phyloP scores from a whole-genome alignment of 1,140 invertebrate species.

The Chymomyza costata region DNA sequence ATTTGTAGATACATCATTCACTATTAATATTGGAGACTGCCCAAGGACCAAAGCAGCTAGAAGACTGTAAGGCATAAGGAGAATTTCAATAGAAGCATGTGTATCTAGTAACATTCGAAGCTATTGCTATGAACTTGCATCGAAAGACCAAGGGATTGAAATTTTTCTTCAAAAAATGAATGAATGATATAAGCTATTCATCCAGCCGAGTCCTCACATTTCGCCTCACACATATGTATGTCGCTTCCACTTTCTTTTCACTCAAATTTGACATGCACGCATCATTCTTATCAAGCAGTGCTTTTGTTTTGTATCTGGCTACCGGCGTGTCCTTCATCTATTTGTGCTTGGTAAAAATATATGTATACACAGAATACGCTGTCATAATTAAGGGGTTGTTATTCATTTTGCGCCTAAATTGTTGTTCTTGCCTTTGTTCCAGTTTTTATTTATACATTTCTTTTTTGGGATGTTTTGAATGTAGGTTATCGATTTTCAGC shows the following conservation, averaged over 20 bases:
- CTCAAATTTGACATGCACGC: slow-evolving; percentile 6
- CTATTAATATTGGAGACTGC: too few species aligned
- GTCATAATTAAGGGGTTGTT: slow-evolving; percentile 57
- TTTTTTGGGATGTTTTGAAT: slow-evolving; percentile 43
- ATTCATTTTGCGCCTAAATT: slow-evolving; percentile 51
- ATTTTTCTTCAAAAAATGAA: too few species aligned
- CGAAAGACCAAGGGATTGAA: too few species aligned
- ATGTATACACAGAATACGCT: slow-evolving; percentile 30
- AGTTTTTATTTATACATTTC: slow-evolving; percentile 7
- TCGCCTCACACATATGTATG: too few species aligned
- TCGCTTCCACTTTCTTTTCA: not conserved
- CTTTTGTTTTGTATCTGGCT: slow-evolving; percentile 1
- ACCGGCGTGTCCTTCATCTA: slow-evolving; percentile 30
- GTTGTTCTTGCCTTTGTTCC: slow-evolving; percentile 54
- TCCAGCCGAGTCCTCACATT: not conserved
- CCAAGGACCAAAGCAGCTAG: too few species aligned
- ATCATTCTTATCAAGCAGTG: not conserved
- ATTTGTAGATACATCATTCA: slow-evolving; percentile 29
- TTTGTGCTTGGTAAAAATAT: slow-evolving; percentile 24
- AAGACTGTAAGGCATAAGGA: too few species aligned
- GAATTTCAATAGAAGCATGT: too few species aligned
- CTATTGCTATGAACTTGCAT: too few species aligned
- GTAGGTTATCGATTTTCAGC: slow-evolving; percentile 69
- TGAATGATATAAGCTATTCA: slow-evolving; percentile 3
- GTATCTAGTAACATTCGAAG: too few species aligned